Conservation (phyloP, 1,140 invertebrate genomes). For the Colletes latitarsis region DNA sequence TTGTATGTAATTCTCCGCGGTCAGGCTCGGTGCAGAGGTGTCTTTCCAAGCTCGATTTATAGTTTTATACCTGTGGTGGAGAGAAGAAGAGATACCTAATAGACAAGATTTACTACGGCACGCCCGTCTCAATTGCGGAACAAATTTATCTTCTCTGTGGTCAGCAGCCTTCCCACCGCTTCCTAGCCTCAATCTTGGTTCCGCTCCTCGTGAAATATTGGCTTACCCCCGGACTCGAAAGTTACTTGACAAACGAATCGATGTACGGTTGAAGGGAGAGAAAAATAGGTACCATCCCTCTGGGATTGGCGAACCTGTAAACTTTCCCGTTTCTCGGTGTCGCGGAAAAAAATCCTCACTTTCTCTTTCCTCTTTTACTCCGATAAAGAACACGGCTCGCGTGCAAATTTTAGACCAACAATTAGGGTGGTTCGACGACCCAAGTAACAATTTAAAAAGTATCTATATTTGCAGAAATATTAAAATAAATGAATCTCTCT, state of each 20-base stretch:
- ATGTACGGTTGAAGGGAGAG: constrained; percentile 53
- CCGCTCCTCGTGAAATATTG: constrained; percentile 77
- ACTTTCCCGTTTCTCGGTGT: constrained; percentile 42
- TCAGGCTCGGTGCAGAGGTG: constrained; percentile 54
- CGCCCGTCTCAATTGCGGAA: constrained; percentile 79
- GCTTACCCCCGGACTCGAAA: constrained; percentile 76
- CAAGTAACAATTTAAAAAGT: too few species aligned
- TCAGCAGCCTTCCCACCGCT: constrained; percentile 76
- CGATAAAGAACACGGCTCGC: not conserved
- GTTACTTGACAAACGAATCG: constrained; percentile 72
- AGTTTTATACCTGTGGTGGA: constrained; percentile 72
- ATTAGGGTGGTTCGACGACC: too few species aligned
- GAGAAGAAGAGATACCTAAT: constrained; percentile 73
- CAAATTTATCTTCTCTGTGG: constrained; percentile 79
- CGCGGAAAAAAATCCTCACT: constrained; percentile 32
- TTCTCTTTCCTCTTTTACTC: constrained; percentile 18
- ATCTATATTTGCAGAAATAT: too few species aligned
- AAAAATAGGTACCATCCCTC: constrained; percentile 55
- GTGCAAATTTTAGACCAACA: constrained; percentile 57
- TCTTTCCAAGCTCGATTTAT: constrained; percentile 69
- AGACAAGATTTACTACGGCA: constrained; percentile 79
- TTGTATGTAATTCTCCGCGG: constrained; percentile 45
- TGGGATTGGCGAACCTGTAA: constrained; percentile 58
- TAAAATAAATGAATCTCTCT: too few species aligned
- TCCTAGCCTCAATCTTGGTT: constrained; percentile 78